A percentile compares a stretch with the other conserved stretches of the same genome.
Conservation (phyloP, 2,113 vertebrate species). For the Leptobrachium leishanense region DNA sequence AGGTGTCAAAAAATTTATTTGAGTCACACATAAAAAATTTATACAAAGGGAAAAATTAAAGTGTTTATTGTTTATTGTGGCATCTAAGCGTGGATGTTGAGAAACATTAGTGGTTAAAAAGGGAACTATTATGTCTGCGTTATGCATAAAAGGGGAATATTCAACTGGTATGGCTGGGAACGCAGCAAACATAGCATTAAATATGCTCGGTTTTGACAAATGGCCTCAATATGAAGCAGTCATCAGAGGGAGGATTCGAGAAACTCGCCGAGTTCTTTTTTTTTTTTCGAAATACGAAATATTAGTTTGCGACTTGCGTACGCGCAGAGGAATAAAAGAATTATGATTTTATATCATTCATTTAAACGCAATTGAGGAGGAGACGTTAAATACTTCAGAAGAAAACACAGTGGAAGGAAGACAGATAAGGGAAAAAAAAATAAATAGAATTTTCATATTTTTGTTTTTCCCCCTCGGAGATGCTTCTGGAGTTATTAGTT, state of each 20-base stretch:
- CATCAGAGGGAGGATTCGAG: slow-evolving; percentile 13
- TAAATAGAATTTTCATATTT: slow-evolving; percentile 12
- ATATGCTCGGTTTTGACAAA: slow-evolving; percentile 32
- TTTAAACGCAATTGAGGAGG: slow-evolving; percentile 17
- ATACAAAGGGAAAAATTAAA: no score
- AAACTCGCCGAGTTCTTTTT: slow-evolving; percentile 35
- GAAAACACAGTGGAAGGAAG: not conserved
- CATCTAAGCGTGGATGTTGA: not conserved
- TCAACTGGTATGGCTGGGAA: not conserved
- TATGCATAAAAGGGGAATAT: slow-evolving; percentile 33
- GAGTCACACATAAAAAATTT: no score
- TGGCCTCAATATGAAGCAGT: slow-evolving; percentile 18
- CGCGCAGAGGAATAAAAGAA: slow-evolving; percentile 44
- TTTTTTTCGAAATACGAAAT: slow-evolving; percentile 38
- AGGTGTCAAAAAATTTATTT: no score
- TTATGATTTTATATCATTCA: slow-evolving; percentile 44
- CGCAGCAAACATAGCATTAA: slow-evolving; percentile 13
- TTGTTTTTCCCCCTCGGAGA: slow-evolving; percentile 40
- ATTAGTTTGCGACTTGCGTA: slow-evolving; percentile 50
- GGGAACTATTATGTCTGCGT: slow-evolving; percentile 32
- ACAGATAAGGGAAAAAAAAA: not conserved
- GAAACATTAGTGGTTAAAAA: slow-evolving; percentile 18
- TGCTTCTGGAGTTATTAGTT: slow-evolving; percentile 50
- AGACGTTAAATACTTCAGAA: not conserved
- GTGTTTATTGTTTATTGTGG: no score